Percentiles rank a stretch among this genome's conserved stretches.
These are phyloP conservation scores for Drosophila anomelani DNA, from an alignment of 2,888 invertebrate species.

Conservation along the genomic window DNA sequence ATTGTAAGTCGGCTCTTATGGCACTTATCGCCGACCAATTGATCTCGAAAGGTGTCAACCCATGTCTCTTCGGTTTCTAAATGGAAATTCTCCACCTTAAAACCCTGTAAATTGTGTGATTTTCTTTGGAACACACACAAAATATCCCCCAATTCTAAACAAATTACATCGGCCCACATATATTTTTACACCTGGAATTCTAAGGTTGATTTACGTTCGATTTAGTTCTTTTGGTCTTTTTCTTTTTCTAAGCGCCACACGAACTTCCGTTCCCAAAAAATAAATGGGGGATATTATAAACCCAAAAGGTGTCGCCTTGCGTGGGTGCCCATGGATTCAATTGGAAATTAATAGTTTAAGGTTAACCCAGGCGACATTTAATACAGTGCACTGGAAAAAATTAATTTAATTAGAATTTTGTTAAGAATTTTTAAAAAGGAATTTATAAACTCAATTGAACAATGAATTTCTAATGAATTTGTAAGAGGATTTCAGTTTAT, in stretches of 20 bases:
- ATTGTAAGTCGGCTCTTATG: slow-evolving; percentile 17
- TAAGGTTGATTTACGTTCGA: slow-evolving; percentile 58
- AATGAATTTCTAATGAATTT: too few species aligned
- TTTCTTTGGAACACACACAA: slow-evolving; percentile 28
- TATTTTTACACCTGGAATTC: slow-evolving; percentile 35
- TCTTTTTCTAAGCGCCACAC: slow-evolving; percentile 70
- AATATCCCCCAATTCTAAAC: slow-evolving; percentile 18
- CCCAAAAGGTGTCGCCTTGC: slow-evolving; percentile 51
- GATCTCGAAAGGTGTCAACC: slow-evolving; percentile 45
- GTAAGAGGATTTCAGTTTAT: too few species aligned
- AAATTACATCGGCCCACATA: slow-evolving; percentile 42
- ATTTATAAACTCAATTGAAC: background rate
- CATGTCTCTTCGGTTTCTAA: slow-evolving; percentile 33
- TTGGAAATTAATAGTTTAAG: slow-evolving; percentile 68
- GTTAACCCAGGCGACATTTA: slow-evolving; percentile 49
- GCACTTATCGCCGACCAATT: slow-evolving; percentile 32
- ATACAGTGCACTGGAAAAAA: slow-evolving; percentile 13
- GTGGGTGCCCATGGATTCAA: slow-evolving; percentile 76
- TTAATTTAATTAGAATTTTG: too few species aligned
- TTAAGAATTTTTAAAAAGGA: background rate
- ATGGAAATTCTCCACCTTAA: slow-evolving; percentile 13
- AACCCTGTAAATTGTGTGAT: slow-evolving; percentile 34
- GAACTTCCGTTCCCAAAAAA: slow-evolving; percentile 68
- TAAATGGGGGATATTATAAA: slow-evolving; percentile 27
- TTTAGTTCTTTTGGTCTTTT: slow-evolving; percentile 40